Evolutionary conservation across 2,888 invertebrate species (phyloP).

Genomic region (Nipponacmea schrenckii): DNA sequence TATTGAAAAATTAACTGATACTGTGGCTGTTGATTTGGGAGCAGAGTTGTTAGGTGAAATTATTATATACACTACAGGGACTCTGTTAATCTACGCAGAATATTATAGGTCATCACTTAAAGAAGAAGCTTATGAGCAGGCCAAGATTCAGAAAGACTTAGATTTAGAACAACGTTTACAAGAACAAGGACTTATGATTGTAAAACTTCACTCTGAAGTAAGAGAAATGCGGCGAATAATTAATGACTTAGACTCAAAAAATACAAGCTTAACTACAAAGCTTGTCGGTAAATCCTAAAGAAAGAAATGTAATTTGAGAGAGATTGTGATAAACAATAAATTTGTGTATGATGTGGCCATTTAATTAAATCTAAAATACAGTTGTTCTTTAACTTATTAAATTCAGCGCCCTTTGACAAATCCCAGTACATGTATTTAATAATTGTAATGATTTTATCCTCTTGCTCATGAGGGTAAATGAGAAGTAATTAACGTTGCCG

Average conservation of each 20-base stretch:
- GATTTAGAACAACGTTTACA: slow-evolving; percentile 44
- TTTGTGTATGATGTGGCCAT: too few relatives aligned
- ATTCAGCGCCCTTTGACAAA: too few relatives aligned
- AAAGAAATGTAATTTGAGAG: too few relatives aligned
- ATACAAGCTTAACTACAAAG: slow-evolving; percentile 18
- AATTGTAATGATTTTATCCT: too few relatives aligned
- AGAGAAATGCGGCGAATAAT: slow-evolving; percentile 73
- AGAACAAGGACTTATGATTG: slow-evolving; percentile 68
- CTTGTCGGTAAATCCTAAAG: slow-evolving; percentile 14
- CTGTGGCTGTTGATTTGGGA: slow-evolving; percentile 93
- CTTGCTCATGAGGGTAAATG: too few relatives aligned
- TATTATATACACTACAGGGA: slow-evolving; percentile 86
- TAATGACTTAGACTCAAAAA: slow-evolving; percentile 21
- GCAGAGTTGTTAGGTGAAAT: slow-evolving; percentile 92
- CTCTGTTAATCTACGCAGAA: slow-evolving; percentile 81
- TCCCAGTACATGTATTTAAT: too few relatives aligned
- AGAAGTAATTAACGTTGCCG: too few relatives aligned
- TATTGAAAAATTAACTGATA: slow-evolving; percentile 85
- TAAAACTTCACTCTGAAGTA: slow-evolving; percentile 81
- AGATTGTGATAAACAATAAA: too few relatives aligned
- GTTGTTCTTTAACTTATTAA: too few relatives aligned
- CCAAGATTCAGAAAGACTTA: slow-evolving; percentile 42
- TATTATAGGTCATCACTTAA: slow-evolving; percentile 80
- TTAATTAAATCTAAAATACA: too few relatives aligned
- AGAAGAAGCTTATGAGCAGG: slow-evolving; percentile 82